Base-by-base conservation (phyloP, 1,140 invertebrate genomes). In the Penaeus japonicus region DNA sequence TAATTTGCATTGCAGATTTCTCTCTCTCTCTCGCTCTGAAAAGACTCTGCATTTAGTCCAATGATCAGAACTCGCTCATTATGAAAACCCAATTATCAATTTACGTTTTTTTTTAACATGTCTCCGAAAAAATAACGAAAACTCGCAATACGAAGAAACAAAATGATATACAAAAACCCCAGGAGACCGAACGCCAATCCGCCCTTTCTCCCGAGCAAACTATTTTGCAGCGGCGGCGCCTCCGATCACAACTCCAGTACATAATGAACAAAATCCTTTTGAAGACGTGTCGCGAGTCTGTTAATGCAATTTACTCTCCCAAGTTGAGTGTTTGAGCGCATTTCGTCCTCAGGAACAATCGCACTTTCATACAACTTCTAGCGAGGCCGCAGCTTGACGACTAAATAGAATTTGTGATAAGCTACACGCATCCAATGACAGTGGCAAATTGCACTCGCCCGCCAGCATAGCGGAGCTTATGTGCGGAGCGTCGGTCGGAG, bases 351-450 rank as follows among this genome's bases (percentile, higher is more conserved):
- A 59, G 77, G 39, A 87, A 87, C 75, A 80, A 70, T 62, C 47
- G 57, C 78, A 80, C 79, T 62, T 81, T 73, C 79, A 24, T 47
- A 81, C 39, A 82, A 87, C 57, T 87, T 87, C 32, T 87, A 57
- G 39, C 85, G 20, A 75, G 79, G 78, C 79, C 59, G 79, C 79
- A 62, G 85, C 78, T 62, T 87, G 79, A 87, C 79, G 79, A 81
- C 78, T 53, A 79, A 81, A 87, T 81, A 87, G 85, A 82, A 87
- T 87, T 86, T 87, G 85, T 87, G 85, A 87, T 87, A 87, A 87
- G 78, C 85, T 35, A 79, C 75, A 59, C 83, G 70, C 35, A 22
- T 57, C 80, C 57, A 65, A 55, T 75, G 85, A 87, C 85, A 87
- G 59, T 39, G 53, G 57, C 79, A 87, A 87, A 87, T 87, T 87